Base-by-base conservation (phyloP, 37 sponge, comb jelly and placozoan species). In the Beroe forskalii region DNA sequence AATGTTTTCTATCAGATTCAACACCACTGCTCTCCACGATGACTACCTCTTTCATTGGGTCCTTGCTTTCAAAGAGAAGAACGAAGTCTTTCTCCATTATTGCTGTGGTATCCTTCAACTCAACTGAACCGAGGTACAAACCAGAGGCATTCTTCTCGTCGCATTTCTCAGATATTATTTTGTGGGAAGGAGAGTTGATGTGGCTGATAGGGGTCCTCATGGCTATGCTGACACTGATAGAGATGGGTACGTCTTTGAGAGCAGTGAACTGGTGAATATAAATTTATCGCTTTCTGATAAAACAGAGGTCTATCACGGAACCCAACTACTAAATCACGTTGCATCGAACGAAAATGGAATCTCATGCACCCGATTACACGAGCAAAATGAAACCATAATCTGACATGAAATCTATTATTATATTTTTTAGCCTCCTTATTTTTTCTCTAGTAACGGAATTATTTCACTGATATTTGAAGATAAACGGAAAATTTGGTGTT, bases 131-230 rank as follows among this genome's bases (percentile, higher is more conserved):
- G 0, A 42, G 48, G 39, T 36, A 35, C 80, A 22, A 22, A 17
- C 90, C 90, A 12, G 12, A 6, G 12, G 6, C 55, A 12, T 6
- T 48, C 55, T 12, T 48, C 61, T 63, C 43, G 0, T 40, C 90
- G n/a, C 22, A 33, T 6, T 33, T 25, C 40, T 67, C 63, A 41
- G 24, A 31, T 0, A 27, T 89, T 25, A 93, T 24, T 39, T 91
- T 61, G 89, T 93, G 93, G 19, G 89, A 44, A 25, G 93, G 93
- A 12, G 93, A 93, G 40, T 89, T 83, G 31, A 92, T 90, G 8
- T 43, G 31, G 30, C 30, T 22, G 14, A 64, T 64, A 6, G 24
- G 30, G 17, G 20, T 64, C 25, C 66, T 64, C 66, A 64, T 64
- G 25, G 25, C 31, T 30, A 64, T 64, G 24, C 17, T 22, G 24